Evolutionary conservation across 2,797 vertebrate species (phyloP).

Genomic region (Merluccius polli): DNA sequence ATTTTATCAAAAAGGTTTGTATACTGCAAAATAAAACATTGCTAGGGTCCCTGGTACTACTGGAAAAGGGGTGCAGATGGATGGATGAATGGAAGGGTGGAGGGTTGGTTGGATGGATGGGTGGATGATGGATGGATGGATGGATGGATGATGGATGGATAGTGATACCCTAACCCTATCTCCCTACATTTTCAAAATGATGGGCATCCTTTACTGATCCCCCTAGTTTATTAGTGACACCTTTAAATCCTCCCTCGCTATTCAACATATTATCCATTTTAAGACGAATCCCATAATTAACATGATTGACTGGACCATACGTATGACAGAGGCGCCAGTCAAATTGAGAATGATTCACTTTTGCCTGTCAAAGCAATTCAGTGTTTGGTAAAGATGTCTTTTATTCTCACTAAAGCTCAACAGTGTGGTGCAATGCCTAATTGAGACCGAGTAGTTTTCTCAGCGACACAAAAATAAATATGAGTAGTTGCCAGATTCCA

Average conservation of each 20-base stretch:
- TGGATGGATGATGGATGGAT: background rate
- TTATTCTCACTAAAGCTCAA: background rate
- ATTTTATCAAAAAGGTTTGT: too few species aligned
- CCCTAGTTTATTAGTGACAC: background rate
- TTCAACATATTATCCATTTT: background rate
- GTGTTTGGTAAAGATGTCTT: background rate
- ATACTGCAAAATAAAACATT: too few species aligned
- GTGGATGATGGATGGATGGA: too few species aligned
- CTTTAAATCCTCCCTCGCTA: background rate
- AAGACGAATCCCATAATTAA: background rate
- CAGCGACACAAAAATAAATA: background rate
- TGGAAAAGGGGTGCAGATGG: too few species aligned
- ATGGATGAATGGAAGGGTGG: background rate
- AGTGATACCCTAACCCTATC: background rate
- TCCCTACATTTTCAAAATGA: background rate
- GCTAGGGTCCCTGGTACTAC: too few species aligned
- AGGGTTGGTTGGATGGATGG: too few species aligned
- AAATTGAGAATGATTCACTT: background rate
- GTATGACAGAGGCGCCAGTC: too few species aligned
- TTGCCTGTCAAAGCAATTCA: background rate
- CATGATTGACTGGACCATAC: too few species aligned
- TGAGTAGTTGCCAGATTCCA: background rate
- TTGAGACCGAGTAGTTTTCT: background rate
- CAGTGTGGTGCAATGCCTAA: background rate
- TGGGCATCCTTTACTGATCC: too few species aligned